Evolutionary conservation across 2,888 invertebrate species (phyloP).

Genomic region (Aphidius colemani): DNA sequence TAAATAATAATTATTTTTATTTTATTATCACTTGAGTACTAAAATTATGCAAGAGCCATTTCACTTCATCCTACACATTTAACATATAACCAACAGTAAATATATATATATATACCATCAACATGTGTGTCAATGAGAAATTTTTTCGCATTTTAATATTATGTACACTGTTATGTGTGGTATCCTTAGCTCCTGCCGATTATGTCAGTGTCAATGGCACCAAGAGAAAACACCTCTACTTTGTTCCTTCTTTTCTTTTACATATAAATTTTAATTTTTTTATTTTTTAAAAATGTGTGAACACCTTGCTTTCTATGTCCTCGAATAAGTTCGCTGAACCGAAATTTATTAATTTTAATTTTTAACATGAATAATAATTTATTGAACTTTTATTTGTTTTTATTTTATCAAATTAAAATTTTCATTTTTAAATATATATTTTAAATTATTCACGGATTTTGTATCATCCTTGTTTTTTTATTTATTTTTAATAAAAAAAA

Average conservation of each 20-base stretch:
- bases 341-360: constrained; percentile 39
- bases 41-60: constrained; percentile 42
- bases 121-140: too few relatives aligned
- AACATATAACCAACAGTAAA: too few relatives aligned
- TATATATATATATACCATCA: too few relatives aligned
- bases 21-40: too few relatives aligned
- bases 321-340: constrained; percentile 49
- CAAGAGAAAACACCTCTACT: constrained; percentile 28
- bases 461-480: too few relatives aligned
- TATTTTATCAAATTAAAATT: neutral
- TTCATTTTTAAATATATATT: too few relatives aligned
- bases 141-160: too few relatives aligned
- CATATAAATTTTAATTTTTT: neutral
- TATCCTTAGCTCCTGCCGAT: constrained; percentile 37
- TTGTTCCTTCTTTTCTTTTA: neutral
- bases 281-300: constrained; percentile 34
- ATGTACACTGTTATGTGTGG: too few relatives aligned
- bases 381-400: constrained; percentile 1
- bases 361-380: neutral
- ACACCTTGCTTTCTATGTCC: constrained; percentile 33
- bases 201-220: constrained; percentile 58
- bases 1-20: too few relatives aligned
- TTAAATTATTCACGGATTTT: too few relatives aligned
- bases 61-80: constrained; percentile 36
- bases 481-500: neutral